Evolutionary conservation across 23 tunicate genomes (phyloP).

Genomic region (Trididemnum clinides): DNA sequence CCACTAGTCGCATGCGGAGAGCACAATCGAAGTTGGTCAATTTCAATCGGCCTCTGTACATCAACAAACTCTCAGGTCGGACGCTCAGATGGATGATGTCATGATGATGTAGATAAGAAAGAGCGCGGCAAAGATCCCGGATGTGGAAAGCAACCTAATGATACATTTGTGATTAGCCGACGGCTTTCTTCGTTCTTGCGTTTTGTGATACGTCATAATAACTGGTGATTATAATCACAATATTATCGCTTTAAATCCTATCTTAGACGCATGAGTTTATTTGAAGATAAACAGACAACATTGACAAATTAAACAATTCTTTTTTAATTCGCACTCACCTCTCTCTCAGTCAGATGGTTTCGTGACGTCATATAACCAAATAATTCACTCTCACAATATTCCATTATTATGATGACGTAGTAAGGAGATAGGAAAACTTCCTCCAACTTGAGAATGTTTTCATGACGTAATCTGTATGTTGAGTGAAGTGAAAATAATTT

Average conservation of each 20-base stretch:
- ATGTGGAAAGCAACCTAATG: slow-evolving; percentile 48
- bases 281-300: too few species aligned
- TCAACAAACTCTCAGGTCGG: slow-evolving; percentile 70
- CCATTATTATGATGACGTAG: slow-evolving; percentile 40
- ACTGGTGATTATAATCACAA: too few species aligned
- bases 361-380: slow-evolving; percentile 39
- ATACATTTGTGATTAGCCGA: too few species aligned
- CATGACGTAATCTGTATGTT: slow-evolving; percentile 10
- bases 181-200: too few species aligned
- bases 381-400: slow-evolving; percentile 43
- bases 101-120: slow-evolving; percentile 45
- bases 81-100: slow-evolving; percentile 59
- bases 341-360: neutral
- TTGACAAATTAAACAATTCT: too few species aligned
- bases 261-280: too few species aligned
- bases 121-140: slow-evolving; percentile 40
- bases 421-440: slow-evolving; percentile 36
- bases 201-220: too few species aligned
- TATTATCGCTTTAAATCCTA: too few species aligned
- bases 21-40: slow-evolving; percentile 65
- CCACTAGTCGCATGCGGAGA: neutral
- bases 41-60: slow-evolving; percentile 23
- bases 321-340: too few species aligned
- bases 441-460: slow-evolving; percentile 29
- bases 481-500: neutral